phyloP scores from a whole-genome alignment of 2,888 invertebrate genomes.

The Tiphia femorata region DNA sequence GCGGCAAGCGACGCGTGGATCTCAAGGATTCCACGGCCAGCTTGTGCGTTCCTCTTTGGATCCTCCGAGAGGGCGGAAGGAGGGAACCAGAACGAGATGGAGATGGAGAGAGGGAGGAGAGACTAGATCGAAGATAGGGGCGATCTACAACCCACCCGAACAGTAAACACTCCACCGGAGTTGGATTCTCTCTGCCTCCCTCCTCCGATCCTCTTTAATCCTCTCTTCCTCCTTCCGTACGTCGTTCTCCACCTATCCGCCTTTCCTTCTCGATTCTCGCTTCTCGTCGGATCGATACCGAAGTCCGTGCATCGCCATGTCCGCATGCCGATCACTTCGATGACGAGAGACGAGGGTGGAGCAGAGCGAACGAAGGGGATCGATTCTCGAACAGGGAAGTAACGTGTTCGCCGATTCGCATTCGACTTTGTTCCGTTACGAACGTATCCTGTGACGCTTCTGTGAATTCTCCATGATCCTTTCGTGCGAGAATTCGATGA shows the following conservation, averaged over 20 bases:
- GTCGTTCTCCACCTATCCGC: no score
- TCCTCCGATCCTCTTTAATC: no score
- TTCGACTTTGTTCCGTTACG: no score
- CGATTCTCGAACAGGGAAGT: no score
- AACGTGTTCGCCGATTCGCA: no score
- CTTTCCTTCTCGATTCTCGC: conserved; percentile 1
- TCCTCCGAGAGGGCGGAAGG: conserved; percentile 23
- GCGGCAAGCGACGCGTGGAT: conserved; percentile 35
- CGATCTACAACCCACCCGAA: conserved; percentile 55
- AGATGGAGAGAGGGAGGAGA: conserved; percentile 27
- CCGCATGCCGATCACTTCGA: conserved; percentile 26
- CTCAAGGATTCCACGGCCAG: conserved; percentile 35
- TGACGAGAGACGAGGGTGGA: conserved; percentile 18
- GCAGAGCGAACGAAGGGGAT: background rate
- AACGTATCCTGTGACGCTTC: no score
- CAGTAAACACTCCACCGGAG: conserved; percentile 52
- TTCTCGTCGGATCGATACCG: conserved; percentile 13
- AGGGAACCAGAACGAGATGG: background rate
- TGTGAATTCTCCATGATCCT: no score
- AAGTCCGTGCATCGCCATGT: conserved; percentile 10
- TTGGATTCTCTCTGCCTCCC: conserved; percentile 13
- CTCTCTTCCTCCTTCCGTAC: conserved; percentile 5
- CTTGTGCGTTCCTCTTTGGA: conserved; percentile 42
- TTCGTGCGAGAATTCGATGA: no score
- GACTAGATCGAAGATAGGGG: conserved; percentile 54